Evolutionary conservation across 2,888 invertebrate species (phyloP).

Genomic region (Trachelus troglodyta): DNA sequence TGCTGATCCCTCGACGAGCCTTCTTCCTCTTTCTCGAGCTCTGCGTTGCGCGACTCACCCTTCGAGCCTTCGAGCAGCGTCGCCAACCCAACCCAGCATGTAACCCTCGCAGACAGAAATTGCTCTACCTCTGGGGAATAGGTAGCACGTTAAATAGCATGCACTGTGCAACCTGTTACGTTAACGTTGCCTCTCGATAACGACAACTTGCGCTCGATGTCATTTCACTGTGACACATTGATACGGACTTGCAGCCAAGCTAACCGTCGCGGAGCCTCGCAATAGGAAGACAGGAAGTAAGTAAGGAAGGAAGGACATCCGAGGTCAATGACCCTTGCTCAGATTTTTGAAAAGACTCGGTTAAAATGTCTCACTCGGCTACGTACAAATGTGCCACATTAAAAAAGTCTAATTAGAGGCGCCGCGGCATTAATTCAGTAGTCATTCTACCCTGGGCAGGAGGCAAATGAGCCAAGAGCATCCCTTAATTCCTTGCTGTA

Average conservation of each 20-base stretch:
- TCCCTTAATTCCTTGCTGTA: constrained; percentile 55
- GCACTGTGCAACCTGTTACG: constrained; percentile 48
- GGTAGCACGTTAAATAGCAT: constrained; percentile 23
- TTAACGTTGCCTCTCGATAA: constrained; percentile 31
- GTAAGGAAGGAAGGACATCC: no score
- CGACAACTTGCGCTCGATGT: constrained; percentile 1
- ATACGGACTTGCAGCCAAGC: constrained; percentile 16
- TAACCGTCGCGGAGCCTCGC: no score
- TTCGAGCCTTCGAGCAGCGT: constrained; percentile 12
- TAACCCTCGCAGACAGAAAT: constrained; percentile 39
- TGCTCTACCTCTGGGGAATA: constrained; percentile 25
- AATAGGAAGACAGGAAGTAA: no score
- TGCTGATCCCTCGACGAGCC: background rate
- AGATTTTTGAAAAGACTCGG: background rate
- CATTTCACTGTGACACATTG: constrained; percentile 21
- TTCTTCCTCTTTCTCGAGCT: background rate
- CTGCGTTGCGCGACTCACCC: background rate
- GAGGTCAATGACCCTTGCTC: no score
- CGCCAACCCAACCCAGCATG: constrained; percentile 28
- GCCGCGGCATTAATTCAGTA: constrained; percentile 58
- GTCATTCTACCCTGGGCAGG: background rate
- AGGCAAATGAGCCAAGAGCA: constrained; percentile 40
- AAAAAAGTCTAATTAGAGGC: constrained; percentile 58
- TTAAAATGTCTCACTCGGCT: background rate
- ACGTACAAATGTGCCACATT: constrained; percentile 24